phyloP scores from a whole-genome alignment of 2,888 invertebrate genomes.

The Zele albiditarsus region DNA sequence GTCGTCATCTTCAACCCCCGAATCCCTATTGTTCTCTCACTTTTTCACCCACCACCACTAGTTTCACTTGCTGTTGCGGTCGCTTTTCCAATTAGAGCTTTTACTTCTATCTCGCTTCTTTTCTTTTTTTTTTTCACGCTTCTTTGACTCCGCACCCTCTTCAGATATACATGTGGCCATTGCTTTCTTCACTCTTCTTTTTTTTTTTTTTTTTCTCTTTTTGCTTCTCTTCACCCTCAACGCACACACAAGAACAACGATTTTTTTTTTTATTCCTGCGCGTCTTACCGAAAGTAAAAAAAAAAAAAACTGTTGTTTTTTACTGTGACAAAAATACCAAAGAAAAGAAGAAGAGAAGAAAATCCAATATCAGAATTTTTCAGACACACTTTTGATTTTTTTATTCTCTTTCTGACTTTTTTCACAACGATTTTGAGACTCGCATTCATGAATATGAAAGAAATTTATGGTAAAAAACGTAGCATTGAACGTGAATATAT shows the following conservation, averaged over 20 bases:
- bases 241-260: slow-evolving; percentile 2
- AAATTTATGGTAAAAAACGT: neutral
- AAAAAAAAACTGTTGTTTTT: neutral
- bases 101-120: slow-evolving; percentile 27
- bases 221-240: neutral
- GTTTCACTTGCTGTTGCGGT: slow-evolving; percentile 35
- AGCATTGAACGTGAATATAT: neutral
- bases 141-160: neutral
- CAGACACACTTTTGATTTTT: neutral
- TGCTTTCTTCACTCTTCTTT: slow-evolving; percentile 1
- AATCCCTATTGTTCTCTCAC: neutral
- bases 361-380: neutral
- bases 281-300: neutral
- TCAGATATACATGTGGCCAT: neutral
- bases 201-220: slow-evolving; percentile 30
- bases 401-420: neutral
- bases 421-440: neutral
- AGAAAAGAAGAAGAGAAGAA: neutral
- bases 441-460: neutral
- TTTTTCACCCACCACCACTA: slow-evolving; percentile 17
- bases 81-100: slow-evolving; percentile 51
- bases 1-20: neutral
- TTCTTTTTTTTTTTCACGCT: neutral
- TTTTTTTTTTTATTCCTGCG: slow-evolving; percentile 13
- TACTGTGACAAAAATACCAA: neutral